Evolutionary conservation across 2,113 vertebrate genomes (phyloP).

Genomic region (Ictalurus punctatus): DNA sequence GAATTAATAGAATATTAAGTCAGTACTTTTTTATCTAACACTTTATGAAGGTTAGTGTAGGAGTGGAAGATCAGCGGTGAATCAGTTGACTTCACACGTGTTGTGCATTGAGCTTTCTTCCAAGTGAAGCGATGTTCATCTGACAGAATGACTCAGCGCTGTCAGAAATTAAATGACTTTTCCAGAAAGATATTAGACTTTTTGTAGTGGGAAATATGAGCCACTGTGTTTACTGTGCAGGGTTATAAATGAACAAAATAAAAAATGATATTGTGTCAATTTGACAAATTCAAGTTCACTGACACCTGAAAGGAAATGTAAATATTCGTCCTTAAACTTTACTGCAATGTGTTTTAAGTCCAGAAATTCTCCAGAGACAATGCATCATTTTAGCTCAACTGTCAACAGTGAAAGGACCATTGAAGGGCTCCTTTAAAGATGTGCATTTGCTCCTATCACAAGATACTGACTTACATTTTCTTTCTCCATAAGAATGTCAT

Average conservation of each 20-base stretch:
- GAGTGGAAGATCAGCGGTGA: slow-evolving; percentile 14
- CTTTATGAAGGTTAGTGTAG: slow-evolving; percentile 28
- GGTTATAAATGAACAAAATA: not conserved
- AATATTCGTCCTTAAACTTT: not conserved
- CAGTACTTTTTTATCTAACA: not conserved
- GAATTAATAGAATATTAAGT: not conserved
- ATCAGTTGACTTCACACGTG: slow-evolving; percentile 8
- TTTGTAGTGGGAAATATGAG: not conserved
- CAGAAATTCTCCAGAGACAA: not conserved
- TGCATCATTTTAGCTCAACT: not conserved
- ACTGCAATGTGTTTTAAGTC: not conserved
- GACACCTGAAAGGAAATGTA: not conserved
- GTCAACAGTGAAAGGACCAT: not conserved
- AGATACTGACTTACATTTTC: not conserved
- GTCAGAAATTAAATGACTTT: not conserved
- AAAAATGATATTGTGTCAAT: not conserved
- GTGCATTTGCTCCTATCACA: not conserved
- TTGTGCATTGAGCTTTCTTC: slow-evolving; percentile 4
- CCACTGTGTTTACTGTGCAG: not conserved
- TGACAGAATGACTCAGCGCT: slow-evolving; percentile 31
- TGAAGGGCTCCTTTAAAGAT: slow-evolving; percentile 7
- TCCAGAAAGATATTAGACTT: not conserved
- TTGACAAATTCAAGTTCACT: not conserved
- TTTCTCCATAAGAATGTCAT: not conserved
- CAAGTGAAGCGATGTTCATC: not conserved